phyloP scores from a whole-genome alignment of 2,113 vertebrate genomes.

The Athene noctua region DNA sequence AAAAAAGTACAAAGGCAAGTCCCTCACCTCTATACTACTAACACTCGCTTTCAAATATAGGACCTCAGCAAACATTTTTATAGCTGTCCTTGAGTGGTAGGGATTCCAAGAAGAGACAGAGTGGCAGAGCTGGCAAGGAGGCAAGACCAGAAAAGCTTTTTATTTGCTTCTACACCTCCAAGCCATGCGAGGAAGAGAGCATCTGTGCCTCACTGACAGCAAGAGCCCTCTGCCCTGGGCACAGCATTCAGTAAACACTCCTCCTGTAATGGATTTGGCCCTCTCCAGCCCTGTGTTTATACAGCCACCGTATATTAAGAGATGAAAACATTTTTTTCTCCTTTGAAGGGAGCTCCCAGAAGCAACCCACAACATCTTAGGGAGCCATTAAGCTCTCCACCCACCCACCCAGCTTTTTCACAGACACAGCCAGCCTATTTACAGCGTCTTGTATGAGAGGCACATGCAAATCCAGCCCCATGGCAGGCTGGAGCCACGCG shows the following conservation, averaged over 20 bases:
- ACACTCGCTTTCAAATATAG: not conserved
- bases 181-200: not conserved
- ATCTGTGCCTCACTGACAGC: not conserved
- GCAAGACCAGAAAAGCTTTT: constrained; percentile 8
- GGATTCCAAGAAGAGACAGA: not conserved
- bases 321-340: constrained; percentile 25
- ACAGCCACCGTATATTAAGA: constrained; percentile 2
- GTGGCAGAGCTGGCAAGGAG: not conserved
- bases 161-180: constrained; percentile 9
- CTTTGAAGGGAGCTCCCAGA: constrained; percentile 52
- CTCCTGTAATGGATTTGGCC: not conserved
- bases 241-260: not conserved
- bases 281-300: not conserved
- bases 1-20: not conserved
- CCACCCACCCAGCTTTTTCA: not conserved
- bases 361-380: not conserved
- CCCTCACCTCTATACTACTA: not conserved
- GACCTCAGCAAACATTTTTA: constrained; percentile 9
- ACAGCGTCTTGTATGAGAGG: not conserved
- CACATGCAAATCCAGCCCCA: not conserved
- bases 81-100: not conserved
- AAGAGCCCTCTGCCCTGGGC: not conserved
- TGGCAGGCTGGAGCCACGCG: rapidly evolving
- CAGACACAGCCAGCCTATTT: not conserved
- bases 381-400: not conserved